A percentile compares a stretch with the other conserved stretches of the same genome.
Evolutionary conservation across 2,797 vertebrate species (phyloP).

Genomic region (Rhinatrema bivittatum): DNA sequence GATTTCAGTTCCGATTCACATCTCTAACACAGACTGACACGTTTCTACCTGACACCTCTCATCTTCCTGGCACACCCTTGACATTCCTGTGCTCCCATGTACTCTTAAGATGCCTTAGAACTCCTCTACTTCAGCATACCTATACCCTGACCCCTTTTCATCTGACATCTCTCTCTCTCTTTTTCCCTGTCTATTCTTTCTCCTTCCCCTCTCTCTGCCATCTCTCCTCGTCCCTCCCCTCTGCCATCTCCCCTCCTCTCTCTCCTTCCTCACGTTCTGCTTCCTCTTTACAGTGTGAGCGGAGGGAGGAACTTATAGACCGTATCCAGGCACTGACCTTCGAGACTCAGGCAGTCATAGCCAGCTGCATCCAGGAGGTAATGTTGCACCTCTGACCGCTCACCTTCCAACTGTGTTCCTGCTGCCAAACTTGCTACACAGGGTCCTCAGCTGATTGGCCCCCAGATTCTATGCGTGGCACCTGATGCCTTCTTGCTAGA

Average conservation of each 20-base stretch:
- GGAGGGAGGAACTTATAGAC: slow-evolving; percentile 76
- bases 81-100: too few relatives aligned
- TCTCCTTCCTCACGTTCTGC: too few relatives aligned
- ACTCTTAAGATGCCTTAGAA: too few relatives aligned
- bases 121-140: neutral
- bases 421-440: slow-evolving; percentile 21
- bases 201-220: neutral
- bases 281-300: slow-evolving; percentile 64
- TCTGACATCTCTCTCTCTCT: neutral
- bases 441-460: too few relatives aligned
- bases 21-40: too few relatives aligned
- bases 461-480: too few relatives aligned
- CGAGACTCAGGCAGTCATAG: slow-evolving; percentile 70
- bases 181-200: neutral
- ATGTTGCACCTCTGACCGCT: neutral
- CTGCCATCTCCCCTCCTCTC: too few relatives aligned
- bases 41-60: too few relatives aligned
- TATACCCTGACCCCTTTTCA: neutral
- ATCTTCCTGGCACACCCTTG: too few relatives aligned
- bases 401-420: neutral
- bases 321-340: slow-evolving; percentile 77
- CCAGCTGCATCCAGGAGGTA: slow-evolving; percentile 80
- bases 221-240: neutral
- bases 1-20: too few relatives aligned
- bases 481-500: too few relatives aligned